A percentile compares a stretch with the other conserved stretches of the same genome.
These are phyloP conservation scores for Rhea americana DNA, from an alignment of 2,113 vertebrate species.

Conservation along the genomic window DNA sequence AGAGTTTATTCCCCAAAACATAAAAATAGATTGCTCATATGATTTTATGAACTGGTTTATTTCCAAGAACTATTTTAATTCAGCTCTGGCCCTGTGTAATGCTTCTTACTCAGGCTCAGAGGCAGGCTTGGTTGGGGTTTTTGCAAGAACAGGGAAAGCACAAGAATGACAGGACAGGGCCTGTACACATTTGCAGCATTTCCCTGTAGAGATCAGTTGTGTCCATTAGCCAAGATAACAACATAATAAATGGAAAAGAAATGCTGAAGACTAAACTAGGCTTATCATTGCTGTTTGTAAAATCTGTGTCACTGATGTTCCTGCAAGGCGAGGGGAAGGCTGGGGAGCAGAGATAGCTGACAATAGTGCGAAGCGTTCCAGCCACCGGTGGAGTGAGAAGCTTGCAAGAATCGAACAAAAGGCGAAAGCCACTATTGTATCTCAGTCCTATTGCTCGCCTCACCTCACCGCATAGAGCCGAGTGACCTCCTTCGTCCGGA, in stretches of 20 bases:
- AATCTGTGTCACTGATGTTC: conserved; percentile 43
- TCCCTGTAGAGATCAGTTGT: conserved; percentile 18
- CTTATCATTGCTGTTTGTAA: conserved; percentile 43
- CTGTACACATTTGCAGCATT: conserved; percentile 18
- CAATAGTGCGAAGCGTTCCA: neutral
- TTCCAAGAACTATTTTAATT: neutral
- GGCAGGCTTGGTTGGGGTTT: neutral
- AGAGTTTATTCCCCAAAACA: neutral
- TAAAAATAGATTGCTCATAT: neutral
- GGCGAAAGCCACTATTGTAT: neutral
- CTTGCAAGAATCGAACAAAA: conserved; percentile 28
- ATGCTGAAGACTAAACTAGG: neutral
- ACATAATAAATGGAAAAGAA: conserved; percentile 51
- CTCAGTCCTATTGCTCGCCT: neutral
- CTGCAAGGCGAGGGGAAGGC: conserved; percentile 26
- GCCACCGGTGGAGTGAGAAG: neutral
- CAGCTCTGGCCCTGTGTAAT: neutral
- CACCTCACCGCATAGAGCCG: neutral
- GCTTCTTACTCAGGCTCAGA: neutral
- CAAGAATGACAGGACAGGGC: neutral
- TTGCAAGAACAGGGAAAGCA: neutral
- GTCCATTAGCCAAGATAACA: conserved; percentile 53
- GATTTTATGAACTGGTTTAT: neutral
- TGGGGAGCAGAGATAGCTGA: conserved; percentile 27
- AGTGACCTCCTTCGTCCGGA: neutral